Evolutionary conservation across 1,140 invertebrate species (phyloP).

Genomic region (Drosophila parabipectinata): DNA sequence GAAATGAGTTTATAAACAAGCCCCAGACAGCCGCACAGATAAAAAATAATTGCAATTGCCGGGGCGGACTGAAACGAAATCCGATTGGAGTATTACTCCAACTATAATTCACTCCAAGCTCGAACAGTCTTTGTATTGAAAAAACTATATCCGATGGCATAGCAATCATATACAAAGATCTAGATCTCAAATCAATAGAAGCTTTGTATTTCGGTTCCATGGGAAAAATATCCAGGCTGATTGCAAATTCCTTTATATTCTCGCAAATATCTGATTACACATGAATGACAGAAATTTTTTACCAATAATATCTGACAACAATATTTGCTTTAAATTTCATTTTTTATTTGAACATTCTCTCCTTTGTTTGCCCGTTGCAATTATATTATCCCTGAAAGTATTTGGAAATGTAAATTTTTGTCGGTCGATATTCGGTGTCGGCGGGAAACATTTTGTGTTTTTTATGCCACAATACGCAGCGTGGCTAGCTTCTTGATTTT

Average conservation of each 20-base stretch:
- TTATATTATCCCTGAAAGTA: slow-evolving; percentile 27
- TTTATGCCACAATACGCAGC: slow-evolving; percentile 12
- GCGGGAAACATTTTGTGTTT: slow-evolving; percentile 15
- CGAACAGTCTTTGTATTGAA: too few relatives aligned
- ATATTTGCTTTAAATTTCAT: slow-evolving; percentile 7
- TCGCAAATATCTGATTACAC: neutral
- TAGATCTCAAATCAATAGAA: neutral
- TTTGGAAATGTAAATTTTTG: slow-evolving; percentile 46
- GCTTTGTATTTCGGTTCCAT: neutral
- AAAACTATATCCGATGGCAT: neutral
- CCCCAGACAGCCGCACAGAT: slow-evolving; percentile 57
- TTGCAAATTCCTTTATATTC: neutral
- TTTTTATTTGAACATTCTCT: slow-evolving; percentile 10
- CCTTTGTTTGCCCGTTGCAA: slow-evolving; percentile 30
- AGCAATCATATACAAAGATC: neutral
- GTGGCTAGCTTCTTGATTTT: slow-evolving; percentile 69
- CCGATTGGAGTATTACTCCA: slow-evolving; percentile 21
- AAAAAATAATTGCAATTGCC: slow-evolving; percentile 80
- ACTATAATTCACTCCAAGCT: slow-evolving; percentile 15
- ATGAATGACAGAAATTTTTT: neutral
- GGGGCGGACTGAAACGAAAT: slow-evolving; percentile 16
- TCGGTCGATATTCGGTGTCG: slow-evolving; percentile 48
- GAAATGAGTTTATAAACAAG: slow-evolving; percentile 82
- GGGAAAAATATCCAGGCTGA: neutral
- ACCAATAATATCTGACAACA: neutral